Evolutionary conservation across 2,797 vertebrate genomes (phyloP).

Genomic region (Jordanella pulchra): DNA sequence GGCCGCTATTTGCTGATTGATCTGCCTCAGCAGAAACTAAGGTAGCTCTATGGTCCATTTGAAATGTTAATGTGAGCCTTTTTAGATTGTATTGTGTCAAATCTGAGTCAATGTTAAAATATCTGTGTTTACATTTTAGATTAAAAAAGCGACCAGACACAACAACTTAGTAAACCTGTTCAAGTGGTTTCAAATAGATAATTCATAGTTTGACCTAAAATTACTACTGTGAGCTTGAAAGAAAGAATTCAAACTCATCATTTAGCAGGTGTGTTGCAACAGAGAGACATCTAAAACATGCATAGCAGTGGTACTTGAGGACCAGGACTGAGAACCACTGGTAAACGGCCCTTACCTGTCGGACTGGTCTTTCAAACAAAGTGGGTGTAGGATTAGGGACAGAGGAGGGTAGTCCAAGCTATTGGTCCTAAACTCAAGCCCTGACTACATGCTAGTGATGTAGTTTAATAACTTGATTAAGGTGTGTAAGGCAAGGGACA

Average conservation of each 20-base stretch:
- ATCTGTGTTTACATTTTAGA: neutral
- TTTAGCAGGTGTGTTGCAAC: too few relatives aligned
- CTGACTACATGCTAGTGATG: too few relatives aligned
- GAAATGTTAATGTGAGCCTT: neutral
- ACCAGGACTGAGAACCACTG: too few relatives aligned
- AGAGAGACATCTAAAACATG: too few relatives aligned
- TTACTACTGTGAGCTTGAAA: neutral
- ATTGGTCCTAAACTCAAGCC: too few relatives aligned
- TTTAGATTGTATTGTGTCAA: neutral
- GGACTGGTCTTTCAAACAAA: too few relatives aligned
- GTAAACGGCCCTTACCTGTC: too few relatives aligned
- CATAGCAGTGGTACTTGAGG: too few relatives aligned
- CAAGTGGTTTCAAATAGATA: neutral
- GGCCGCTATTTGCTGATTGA: conserved; percentile 28
- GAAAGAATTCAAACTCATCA: neutral
- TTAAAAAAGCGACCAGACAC: neutral
- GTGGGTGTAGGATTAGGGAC: too few relatives aligned
- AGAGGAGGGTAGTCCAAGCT: too few relatives aligned
- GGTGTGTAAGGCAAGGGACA: too few relatives aligned
- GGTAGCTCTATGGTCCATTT: conserved; percentile 10
- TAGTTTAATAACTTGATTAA: too few relatives aligned
- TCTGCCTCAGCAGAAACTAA: conserved; percentile 19
- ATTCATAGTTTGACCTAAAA: neutral
- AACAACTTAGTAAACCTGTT: neutral
- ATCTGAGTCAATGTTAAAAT: neutral